These are phyloP conservation scores for Orius laevigatus DNA, from an alignment of 1,140 invertebrate species.

Conservation along the genomic window DNA sequence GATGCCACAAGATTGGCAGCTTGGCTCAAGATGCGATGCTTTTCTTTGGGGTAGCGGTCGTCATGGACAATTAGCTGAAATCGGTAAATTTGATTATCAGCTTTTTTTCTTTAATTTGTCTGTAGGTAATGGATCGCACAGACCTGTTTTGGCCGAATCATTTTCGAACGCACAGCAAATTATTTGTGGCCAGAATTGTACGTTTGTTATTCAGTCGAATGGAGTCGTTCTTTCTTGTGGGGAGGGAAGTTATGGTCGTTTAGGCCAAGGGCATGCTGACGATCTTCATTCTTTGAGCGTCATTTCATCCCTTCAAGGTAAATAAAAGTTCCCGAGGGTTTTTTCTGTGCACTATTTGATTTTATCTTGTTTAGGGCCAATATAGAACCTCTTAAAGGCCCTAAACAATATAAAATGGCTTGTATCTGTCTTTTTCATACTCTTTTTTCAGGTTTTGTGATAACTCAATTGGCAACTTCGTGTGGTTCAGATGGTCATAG, in stretches of 20 bases:
- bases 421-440: too few species aligned
- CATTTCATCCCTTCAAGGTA: slow-evolving; percentile 47
- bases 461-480: slow-evolving; percentile 42
- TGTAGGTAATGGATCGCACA: slow-evolving; percentile 25
- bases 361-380: background rate
- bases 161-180: slow-evolving; percentile 38
- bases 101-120: background rate
- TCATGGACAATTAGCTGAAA: slow-evolving; percentile 45
- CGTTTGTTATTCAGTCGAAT: slow-evolving; percentile 39
- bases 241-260: slow-evolving; percentile 38
- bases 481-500: slow-evolving; percentile 45
- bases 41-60: slow-evolving; percentile 47
- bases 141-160: slow-evolving; percentile 29
- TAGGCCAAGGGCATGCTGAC: slow-evolving; percentile 43
- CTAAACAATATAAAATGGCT: too few species aligned
- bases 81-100: slow-evolving; percentile 26
- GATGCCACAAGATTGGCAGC: slow-evolving; percentile 47
- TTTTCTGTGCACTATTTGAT: background rate
- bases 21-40: slow-evolving; percentile 43
- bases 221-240: slow-evolving; percentile 39
- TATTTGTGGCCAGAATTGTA: slow-evolving; percentile 45
- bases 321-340: background rate
- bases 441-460: slow-evolving; percentile 40
- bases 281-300: slow-evolving; percentile 39
- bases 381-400: too few species aligned